A percentile compares a stretch with the other conserved stretches of the same genome.
Evolutionary conservation across 2,888 invertebrate species (phyloP).

Genomic region (Meliscaeva auricollis): DNA sequence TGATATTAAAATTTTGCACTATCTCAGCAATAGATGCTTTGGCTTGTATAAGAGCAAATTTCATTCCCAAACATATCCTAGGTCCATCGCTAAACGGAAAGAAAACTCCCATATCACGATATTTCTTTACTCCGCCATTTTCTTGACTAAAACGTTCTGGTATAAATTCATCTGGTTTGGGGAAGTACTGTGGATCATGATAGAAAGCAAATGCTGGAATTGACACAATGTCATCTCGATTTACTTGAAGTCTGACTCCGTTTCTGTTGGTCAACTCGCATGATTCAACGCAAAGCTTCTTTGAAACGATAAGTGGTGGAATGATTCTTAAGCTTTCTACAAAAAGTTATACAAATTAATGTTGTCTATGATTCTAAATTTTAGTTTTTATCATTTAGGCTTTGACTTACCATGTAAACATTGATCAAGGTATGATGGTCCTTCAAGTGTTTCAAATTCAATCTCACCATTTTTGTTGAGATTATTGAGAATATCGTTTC

Average conservation of each 20-base stretch:
- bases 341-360: background rate
- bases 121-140: conserved; percentile 80
- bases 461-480: conserved; percentile 75
- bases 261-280: conserved; percentile 77
- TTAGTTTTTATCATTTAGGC: background rate
- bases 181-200: conserved; percentile 79
- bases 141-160: conserved; percentile 81
- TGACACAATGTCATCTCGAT: conserved; percentile 77
- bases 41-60: conserved; percentile 81
- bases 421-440: conserved; percentile 80
- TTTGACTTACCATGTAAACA: conserved; percentile 80
- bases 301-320: conserved; percentile 77
- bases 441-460: conserved; percentile 80
- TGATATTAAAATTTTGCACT: conserved; percentile 81
- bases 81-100: conserved; percentile 82
- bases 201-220: conserved; percentile 80
- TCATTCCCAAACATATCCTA: conserved; percentile 82
- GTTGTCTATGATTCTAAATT: background rate
- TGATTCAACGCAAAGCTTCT: conserved; percentile 80
- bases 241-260: conserved; percentile 78
- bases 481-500: conserved; percentile 78
- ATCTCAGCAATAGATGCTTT: conserved; percentile 81
- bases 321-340: conserved; percentile 80
- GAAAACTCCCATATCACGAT: conserved; percentile 80
- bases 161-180: conserved; percentile 79